Conservation (phyloP, 2,113 vertebrate genomes). For the Fulmarus glacialis region DNA sequence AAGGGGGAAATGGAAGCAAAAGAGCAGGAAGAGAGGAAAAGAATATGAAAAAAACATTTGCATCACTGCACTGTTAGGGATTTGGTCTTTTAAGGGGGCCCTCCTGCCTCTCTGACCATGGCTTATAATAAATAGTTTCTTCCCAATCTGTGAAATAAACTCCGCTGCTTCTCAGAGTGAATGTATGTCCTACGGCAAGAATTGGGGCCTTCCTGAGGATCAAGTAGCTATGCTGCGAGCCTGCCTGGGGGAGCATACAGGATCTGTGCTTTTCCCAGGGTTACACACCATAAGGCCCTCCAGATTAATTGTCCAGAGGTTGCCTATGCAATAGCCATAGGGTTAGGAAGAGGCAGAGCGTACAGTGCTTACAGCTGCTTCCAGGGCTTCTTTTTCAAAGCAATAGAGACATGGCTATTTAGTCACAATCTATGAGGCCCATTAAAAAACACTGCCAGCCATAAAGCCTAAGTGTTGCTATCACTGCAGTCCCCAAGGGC, state of each 20-base stretch:
- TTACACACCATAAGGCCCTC: not conserved
- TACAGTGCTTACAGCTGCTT: not conserved
- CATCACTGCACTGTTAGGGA: too few relatives aligned
- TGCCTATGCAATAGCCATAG: accelerated
- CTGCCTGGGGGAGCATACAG: not conserved
- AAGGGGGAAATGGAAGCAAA: not conserved
- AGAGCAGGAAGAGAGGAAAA: not conserved
- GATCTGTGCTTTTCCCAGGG: not conserved
- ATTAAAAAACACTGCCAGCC: not conserved
- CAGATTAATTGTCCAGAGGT: not conserved
- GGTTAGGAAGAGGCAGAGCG: not conserved
- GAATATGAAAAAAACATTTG: not conserved
- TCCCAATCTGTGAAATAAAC: not conserved
- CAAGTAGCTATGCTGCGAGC: not conserved
- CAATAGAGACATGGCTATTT: not conserved
- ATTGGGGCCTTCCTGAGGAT: not conserved
- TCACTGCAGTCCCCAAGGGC: not conserved
- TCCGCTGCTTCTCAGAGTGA: not conserved
- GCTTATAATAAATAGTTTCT: not conserved
- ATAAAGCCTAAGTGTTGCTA: not conserved
- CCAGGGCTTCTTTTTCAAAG: not conserved
- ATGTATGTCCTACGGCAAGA: not conserved
- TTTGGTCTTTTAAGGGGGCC: not conserved
- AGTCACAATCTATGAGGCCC: not conserved
- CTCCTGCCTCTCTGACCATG: not conserved